phyloP scores from a whole-genome alignment of 2,113 vertebrate genomes.

The Scopus umbretta region DNA sequence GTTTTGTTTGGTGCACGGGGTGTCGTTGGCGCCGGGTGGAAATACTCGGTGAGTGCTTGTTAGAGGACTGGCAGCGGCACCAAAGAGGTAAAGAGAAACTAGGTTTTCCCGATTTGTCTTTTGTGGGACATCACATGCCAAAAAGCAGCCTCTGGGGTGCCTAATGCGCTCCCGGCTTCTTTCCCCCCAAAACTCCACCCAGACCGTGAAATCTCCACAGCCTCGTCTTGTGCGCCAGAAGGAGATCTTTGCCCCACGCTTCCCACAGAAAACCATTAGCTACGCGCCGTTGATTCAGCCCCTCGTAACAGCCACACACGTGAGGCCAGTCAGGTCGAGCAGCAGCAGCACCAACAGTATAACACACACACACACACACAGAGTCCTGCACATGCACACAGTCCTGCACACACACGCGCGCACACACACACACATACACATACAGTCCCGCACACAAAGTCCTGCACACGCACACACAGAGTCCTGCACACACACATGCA shows the following conservation, averaged over 20 bases:
- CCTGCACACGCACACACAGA: too few relatives aligned
- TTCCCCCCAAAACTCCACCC: rapidly evolving
- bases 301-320: too few relatives aligned
- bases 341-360: too few relatives aligned
- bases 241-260: rapidly evolving
- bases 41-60: not conserved
- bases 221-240: not conserved
- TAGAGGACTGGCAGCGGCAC: not conserved
- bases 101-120: not conserved
- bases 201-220: not conserved
- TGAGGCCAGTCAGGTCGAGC: not conserved
- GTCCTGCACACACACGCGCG: too few relatives aligned
- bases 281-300: too few relatives aligned
- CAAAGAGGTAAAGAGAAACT: not conserved
- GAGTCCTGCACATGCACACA: too few relatives aligned
- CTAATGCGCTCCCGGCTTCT: rapidly evolving
- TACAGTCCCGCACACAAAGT: too few relatives aligned
- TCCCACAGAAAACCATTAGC: too few relatives aligned
- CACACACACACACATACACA: too few relatives aligned
- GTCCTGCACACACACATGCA: too few relatives aligned
- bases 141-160: not conserved
- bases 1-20: not conserved
- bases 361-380: too few relatives aligned
- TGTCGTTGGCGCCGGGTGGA: not conserved
- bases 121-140: not conserved